These are phyloP conservation scores for Drosophila mettleri DNA, from an alignment of 2,888 invertebrate genomes.

Conservation along the genomic window DNA sequence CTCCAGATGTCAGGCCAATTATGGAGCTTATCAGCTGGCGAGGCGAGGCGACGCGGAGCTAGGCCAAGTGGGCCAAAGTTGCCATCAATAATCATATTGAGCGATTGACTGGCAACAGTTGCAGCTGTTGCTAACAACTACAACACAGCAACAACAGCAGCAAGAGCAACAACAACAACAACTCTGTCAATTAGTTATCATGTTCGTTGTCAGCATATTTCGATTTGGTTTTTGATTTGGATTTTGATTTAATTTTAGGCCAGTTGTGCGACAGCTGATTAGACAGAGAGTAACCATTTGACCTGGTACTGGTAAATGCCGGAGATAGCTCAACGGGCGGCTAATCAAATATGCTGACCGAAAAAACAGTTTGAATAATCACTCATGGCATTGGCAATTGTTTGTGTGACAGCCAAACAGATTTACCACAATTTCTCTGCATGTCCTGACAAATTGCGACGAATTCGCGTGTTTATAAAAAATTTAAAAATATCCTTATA, in stretches of 20 bases:
- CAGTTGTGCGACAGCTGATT: conserved; percentile 32
- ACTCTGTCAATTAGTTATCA: conserved; percentile 77
- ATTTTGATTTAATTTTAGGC: conserved; percentile 67
- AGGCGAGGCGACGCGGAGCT: background rate
- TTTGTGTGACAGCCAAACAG: conserved; percentile 26
- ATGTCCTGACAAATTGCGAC: conserved; percentile 56
- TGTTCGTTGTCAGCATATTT: conserved; percentile 69
- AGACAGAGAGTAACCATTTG: conserved; percentile 20
- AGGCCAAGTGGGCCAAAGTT: conserved; percentile 5
- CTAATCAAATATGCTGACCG: conserved; percentile 59
- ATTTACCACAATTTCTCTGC: conserved; percentile 42
- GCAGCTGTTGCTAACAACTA: conserved; percentile 33
- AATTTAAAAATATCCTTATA: conserved; percentile 50
- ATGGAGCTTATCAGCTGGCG: conserved; percentile 38
- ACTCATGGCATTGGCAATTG: conserved; percentile 31
- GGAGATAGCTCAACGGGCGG: background rate
- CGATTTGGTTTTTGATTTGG: conserved; percentile 64
- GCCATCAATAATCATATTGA: conserved; percentile 50
- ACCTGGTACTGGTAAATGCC: conserved; percentile 3
- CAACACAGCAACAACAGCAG: conserved; percentile 46
- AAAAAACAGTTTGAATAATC: conserved; percentile 48
- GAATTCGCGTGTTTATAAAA: conserved; percentile 76
- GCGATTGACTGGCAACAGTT: conserved; percentile 54
- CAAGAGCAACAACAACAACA: conserved; percentile 44
- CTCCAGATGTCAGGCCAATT: conserved; percentile 30